A percentile compares a stretch with the other conserved stretches of the same genome.
Conservation (phyloP, 2,888 invertebrate genomes). For the Metellina segmentata region DNA sequence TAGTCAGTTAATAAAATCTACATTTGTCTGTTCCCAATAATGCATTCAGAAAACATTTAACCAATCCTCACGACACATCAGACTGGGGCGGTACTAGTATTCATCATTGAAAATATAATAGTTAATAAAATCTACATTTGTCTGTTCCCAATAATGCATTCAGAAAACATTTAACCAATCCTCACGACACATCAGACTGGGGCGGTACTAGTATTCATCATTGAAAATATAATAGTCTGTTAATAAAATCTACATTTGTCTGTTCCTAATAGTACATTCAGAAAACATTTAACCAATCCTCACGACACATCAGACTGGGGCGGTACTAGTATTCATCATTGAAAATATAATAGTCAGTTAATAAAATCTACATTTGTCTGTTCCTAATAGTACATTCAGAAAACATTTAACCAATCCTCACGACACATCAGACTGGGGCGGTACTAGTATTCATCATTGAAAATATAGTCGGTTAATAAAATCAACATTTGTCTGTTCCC, state of each 20-base stretch:
- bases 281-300: slow-evolving; percentile 1
- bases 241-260: neutral
- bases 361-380: neutral
- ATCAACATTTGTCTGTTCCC: too few species aligned
- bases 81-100: too few species aligned
- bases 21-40: too few species aligned
- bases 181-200: neutral
- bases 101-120: too few species aligned
- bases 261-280: neutral
- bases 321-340: neutral
- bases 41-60: too few species aligned
- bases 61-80: too few species aligned
- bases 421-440: neutral
- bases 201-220: neutral
- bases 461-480: too few species aligned
- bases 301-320: slow-evolving; percentile 3
- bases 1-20: too few species aligned
- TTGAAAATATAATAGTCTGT: neutral
- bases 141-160: too few species aligned
- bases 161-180: neutral
- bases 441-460: neutral
- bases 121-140: too few species aligned
- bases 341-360: neutral
- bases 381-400: neutral
- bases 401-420: neutral